These are phyloP conservation scores for Eupithecia exiguata DNA, from an alignment of 2,888 invertebrate species.

Conservation along the genomic window DNA sequence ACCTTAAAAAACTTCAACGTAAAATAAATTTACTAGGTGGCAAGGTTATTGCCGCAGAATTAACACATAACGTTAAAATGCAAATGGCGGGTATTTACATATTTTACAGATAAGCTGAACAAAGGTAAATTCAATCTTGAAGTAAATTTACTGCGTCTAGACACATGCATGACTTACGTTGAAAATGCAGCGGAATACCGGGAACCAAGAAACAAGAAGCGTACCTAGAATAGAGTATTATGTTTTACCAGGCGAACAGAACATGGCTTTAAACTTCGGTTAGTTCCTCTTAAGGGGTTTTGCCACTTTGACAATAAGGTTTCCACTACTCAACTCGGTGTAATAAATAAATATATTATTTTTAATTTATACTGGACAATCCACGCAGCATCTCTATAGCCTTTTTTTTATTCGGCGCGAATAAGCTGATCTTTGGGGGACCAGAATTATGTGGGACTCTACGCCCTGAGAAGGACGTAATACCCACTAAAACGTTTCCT, in stretches of 20 bases:
- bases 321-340: neutral
- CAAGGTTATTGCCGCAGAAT: slow-evolving; percentile 3
- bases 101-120: slow-evolving; percentile 21
- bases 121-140: slow-evolving; percentile 41
- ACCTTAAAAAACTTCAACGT: neutral
- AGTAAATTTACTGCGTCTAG: slow-evolving; percentile 55
- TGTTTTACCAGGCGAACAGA: neutral
- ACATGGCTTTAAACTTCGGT: neutral
- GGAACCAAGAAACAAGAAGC: neutral
- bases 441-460: too few relatives aligned
- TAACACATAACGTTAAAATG: slow-evolving; percentile 21
- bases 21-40: neutral
- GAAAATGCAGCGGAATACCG: neutral
- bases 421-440: too few relatives aligned
- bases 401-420: too few relatives aligned
- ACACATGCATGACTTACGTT: slow-evolving; percentile 39
- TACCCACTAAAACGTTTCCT: too few relatives aligned
- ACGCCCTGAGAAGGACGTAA: too few relatives aligned
- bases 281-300: too few relatives aligned
- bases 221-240: too few relatives aligned
- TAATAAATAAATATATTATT: too few relatives aligned
- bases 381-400: too few relatives aligned
- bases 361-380: too few relatives aligned
- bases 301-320: neutral
- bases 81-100: slow-evolving; percentile 20